Conservation (phyloP, 2,113 vertebrate genomes). For the Megaptera novaeangliae region DNA sequence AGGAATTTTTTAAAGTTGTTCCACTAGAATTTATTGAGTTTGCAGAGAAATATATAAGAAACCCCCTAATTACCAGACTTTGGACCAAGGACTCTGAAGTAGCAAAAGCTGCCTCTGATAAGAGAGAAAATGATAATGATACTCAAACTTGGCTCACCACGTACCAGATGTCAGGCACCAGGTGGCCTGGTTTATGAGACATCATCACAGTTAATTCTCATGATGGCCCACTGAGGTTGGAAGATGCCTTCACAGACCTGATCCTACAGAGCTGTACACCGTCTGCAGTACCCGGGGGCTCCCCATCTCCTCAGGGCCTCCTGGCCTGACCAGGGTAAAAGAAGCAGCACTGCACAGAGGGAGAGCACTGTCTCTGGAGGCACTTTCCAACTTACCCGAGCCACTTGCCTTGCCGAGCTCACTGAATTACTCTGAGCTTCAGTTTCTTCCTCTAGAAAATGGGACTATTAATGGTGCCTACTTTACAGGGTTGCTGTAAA, state of each 20-base stretch:
- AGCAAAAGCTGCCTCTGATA: background rate
- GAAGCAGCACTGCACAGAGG: fast-evolving
- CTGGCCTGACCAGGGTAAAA: background rate
- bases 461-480: too few relatives aligned
- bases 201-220: background rate
- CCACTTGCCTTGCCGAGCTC: background rate
- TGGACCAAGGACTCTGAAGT: background rate
- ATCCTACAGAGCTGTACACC: background rate
- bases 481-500: background rate
- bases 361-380: background rate
- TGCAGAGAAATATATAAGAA: background rate
- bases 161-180: background rate
- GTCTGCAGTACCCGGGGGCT: too few relatives aligned
- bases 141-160: background rate
- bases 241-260: background rate
- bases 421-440: background rate
- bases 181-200: background rate
- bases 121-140: background rate
- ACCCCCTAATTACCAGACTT: background rate
- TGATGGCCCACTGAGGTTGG: background rate
- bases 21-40: background rate
- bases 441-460: background rate
- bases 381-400: background rate
- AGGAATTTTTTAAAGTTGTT: background rate
- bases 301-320: background rate